Evolutionary conservation across 1,140 invertebrate species (phyloP).

Genomic region (Calycopis cecrops): DNA sequence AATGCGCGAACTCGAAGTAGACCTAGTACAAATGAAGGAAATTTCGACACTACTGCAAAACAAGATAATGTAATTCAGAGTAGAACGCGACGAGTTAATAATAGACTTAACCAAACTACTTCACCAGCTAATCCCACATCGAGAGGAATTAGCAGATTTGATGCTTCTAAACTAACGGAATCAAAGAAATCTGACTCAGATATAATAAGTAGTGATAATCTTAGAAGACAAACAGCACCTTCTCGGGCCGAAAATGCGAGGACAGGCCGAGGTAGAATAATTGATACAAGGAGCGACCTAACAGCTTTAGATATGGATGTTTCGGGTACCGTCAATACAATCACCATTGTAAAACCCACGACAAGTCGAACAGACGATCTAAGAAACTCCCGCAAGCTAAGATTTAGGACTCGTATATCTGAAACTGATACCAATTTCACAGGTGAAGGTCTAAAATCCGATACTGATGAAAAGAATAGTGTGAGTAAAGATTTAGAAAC

Average conservation of each 20-base stretch:
- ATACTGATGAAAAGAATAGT: slow-evolving; percentile 57
- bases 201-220: slow-evolving; percentile 32
- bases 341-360: slow-evolving; percentile 44
- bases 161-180: slow-evolving; percentile 1
- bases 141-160: slow-evolving; percentile 32
- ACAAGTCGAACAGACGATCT: slow-evolving; percentile 45
- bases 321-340: slow-evolving; percentile 56
- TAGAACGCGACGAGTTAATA: slow-evolving; percentile 35
- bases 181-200: slow-evolving; percentile 4
- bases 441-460: slow-evolving; percentile 44
- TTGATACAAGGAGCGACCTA: slow-evolving; percentile 42
- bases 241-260: slow-evolving; percentile 33
- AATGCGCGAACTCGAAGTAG: slow-evolving; percentile 45
- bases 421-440: slow-evolving; percentile 66
- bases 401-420: slow-evolving; percentile 49
- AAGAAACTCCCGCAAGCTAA: slow-evolving; percentile 54
- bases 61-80: slow-evolving; percentile 36
- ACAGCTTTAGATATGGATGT: slow-evolving; percentile 48
- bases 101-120: slow-evolving; percentile 30
- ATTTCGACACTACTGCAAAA: slow-evolving; percentile 31
- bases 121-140: slow-evolving; percentile 39
- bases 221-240: slow-evolving; percentile 45
- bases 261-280: slow-evolving; percentile 36
- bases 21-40: slow-evolving; percentile 34
- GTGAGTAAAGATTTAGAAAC: slow-evolving; percentile 44